A percentile compares a stretch with the other conserved stretches of the same genome.
phyloP scores from a whole-genome alignment of 2,113 vertebrate species.

The Cebidichthys violaceus region DNA sequence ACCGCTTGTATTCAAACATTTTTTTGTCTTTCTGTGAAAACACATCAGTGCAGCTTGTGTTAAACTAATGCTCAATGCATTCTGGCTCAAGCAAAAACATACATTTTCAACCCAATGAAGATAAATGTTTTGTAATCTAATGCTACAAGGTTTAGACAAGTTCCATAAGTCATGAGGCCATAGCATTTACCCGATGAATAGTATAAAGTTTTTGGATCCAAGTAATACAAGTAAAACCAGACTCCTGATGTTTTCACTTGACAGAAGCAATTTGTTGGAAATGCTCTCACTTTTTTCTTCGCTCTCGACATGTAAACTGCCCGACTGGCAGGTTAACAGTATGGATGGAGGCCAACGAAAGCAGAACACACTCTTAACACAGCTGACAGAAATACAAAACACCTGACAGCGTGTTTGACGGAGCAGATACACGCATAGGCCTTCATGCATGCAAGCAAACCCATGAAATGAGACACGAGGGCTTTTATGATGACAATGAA shows the following conservation, averaged over 20 bases:
- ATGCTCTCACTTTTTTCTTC: slow-evolving; percentile 25
- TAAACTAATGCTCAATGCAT: neutral
- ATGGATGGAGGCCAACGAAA: slow-evolving; percentile 42
- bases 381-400: slow-evolving; percentile 40
- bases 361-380: slow-evolving; percentile 27
- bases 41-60: neutral
- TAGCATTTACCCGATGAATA: neutral
- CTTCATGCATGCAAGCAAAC: neutral
- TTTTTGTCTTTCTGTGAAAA: slow-evolving; percentile 32
- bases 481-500: neutral
- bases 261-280: slow-evolving; percentile 44
- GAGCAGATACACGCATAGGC: slow-evolving; percentile 7
- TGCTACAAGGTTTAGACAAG: neutral
- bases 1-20: slow-evolving; percentile 23
- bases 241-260: slow-evolving; percentile 22
- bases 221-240: slow-evolving; percentile 22
- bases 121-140: neutral
- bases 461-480: slow-evolving; percentile 4
- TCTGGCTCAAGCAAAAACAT: neutral
- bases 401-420: slow-evolving; percentile 50
- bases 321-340: slow-evolving; percentile 27
- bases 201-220: neutral
- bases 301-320: neutral
- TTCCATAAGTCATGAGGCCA: slow-evolving; percentile 2
- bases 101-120: slow-evolving; percentile 10